Evolutionary conservation across 2,113 vertebrate genomes (phyloP).

Genomic region (Hippocampus zosterae): DNA sequence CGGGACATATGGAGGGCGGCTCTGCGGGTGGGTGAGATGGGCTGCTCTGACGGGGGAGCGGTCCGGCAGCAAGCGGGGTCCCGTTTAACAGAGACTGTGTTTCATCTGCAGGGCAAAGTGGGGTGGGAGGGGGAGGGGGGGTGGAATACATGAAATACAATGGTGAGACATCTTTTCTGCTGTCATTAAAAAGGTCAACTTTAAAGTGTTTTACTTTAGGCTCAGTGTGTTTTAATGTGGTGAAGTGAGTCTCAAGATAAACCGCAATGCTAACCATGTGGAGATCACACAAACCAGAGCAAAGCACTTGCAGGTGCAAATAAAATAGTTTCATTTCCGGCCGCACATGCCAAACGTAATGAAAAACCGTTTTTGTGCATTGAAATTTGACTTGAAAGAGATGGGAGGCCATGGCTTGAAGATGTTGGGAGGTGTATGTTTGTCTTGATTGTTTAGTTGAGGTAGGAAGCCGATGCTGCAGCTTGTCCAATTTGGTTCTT

Average conservation of each 20-base stretch:
- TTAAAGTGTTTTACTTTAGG: slow-evolving; percentile 31
- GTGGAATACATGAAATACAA: slow-evolving; percentile 8
- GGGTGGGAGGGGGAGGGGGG: too few relatives aligned
- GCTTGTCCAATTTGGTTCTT: slow-evolving; percentile 19
- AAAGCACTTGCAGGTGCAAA: slow-evolving; percentile 25
- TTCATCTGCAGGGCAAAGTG: slow-evolving; percentile 60
- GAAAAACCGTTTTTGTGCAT: slow-evolving; percentile 39
- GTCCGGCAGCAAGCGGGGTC: slow-evolving; percentile 45
- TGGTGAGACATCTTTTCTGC: too few relatives aligned
- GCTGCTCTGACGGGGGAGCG: slow-evolving; percentile 44
- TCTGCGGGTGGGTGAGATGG: slow-evolving; percentile 65
- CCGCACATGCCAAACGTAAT: slow-evolving; percentile 22
- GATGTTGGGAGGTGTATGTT: slow-evolving; percentile 25
- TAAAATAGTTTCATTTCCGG: slow-evolving; percentile 21
- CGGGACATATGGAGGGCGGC: slow-evolving; percentile 44
- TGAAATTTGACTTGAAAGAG: slow-evolving; percentile 8
- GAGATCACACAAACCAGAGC: slow-evolving; percentile 44
- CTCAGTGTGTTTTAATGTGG: slow-evolving; percentile 24
- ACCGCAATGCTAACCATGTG: slow-evolving; percentile 5
- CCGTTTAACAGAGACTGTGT: slow-evolving; percentile 55
- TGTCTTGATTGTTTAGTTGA: slow-evolving; percentile 31
- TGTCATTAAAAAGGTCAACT: slow-evolving; percentile 19
- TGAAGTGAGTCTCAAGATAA: slow-evolving; percentile 1
- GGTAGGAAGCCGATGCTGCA: slow-evolving; percentile 34
- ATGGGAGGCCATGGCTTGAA: neutral